Base-by-base conservation (phyloP, 1,140 invertebrate genomes). In the Orius insidiosus region DNA sequence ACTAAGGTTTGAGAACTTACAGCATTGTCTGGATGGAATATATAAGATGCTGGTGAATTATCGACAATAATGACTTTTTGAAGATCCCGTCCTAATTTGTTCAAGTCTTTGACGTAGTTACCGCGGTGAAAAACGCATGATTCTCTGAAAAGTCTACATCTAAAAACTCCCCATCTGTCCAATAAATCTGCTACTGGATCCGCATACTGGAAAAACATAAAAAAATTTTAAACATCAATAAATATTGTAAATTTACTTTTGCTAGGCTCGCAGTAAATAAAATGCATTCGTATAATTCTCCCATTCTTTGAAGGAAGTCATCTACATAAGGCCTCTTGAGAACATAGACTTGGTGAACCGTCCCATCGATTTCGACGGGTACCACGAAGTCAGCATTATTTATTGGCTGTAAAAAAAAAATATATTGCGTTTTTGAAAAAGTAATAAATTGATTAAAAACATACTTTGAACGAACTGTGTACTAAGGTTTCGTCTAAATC, bases 11-110 rank as follows among this genome's bases (percentile, higher is more conserved):
- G n/a, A 30, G 43, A 41, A 80, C 85, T 85, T 69, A 98, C 93
- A 63, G 95, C 94, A 74, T 98, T 98, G 65, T 98, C 88, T 62
- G 95, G 94, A 80, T 99, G 96, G 80, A 99, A 99, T 71, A 97
- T 94, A 70, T 98, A 99, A 49, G 90, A 96, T 57, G 92, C 94
- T 56, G 95, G 95, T 56, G 93, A 98, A 72, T 99, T 99, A 71
- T 99, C 96, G 52, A 99, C 85, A 60, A 99, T 99, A 58, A 98
- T 80, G 59, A 98, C 92, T 67, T 92, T 82, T 57, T 89, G 80
- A 58, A 98, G 73, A 67, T 97, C 92, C 53, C 96, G 73, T 36
- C 96, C 96, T 53, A 99, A 69, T 63, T 90, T 86, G 69, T 93
- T 93, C 54, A 99, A 76, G 74, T 99, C 95, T 72, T 98, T 99